Evolutionary conservation across 2,113 vertebrate species (phyloP), one percentile per base, ranked within the genome.

Genomic region (Chionodraco myersi): DNA sequence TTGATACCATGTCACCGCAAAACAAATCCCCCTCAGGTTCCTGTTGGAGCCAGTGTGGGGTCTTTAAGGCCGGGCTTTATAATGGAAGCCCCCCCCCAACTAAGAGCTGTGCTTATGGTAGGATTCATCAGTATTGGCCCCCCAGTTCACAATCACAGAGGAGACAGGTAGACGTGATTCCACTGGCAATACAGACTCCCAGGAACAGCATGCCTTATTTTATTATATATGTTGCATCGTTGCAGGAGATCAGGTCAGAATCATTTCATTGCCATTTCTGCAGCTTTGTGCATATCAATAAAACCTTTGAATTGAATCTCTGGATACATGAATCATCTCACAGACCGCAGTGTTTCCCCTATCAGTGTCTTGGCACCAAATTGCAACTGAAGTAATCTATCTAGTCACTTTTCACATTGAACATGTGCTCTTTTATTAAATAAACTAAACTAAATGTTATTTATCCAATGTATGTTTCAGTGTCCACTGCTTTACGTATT

Each of bases 81-180:
- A 79, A 88, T 84, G 74, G 82, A 86, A 79, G 80, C 63, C 36
- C 77, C 72, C 41, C 36, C 77, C 72, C 41, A 47, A 74, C 52
- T 84, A 82, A 77, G 84, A 63, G 57, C 64, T 68, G 41, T n/a
- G 73, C 80, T 83, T 48, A 79, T 58, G 72, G 77, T 82, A 65
- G 76, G 81, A 52, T 86, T 85, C 34, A 73, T 69, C 72, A 87
- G 65, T 51, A 36, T 23, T 85, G 85, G 80, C 36, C 65, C 45
- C 62, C 63, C 78, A 81, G 86, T 87, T 90, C 91, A 91, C 59
- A 83, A 87, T 79, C 75, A 82, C 79, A 78, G 54, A 77, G 26
- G 1, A 13, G 57, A 83, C 72, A 57, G 77, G 78, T 60, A 77
- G 82, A 90, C 75, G 84, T 89, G 72, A 92, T 80, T 90, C 63